These are phyloP conservation scores for Congeria kusceri DNA, from an alignment of 2,888 invertebrate species.

Conservation along the genomic window DNA sequence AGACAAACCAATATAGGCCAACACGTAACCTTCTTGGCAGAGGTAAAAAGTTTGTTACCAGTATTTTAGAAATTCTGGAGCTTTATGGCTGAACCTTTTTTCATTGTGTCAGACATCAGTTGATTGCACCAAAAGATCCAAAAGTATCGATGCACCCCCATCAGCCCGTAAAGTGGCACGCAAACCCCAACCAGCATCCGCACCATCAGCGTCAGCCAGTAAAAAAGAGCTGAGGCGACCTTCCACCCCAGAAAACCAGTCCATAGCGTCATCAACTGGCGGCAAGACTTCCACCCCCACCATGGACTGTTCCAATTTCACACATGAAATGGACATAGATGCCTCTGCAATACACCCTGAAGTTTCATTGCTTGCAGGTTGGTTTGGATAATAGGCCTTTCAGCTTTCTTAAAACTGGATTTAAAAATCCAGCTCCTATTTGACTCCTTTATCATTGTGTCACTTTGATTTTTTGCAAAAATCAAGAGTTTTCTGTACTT, in stretches of 20 bases:
- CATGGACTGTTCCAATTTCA: conserved; percentile 68
- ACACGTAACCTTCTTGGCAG: no score
- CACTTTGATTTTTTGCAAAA: no score
- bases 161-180: conserved; percentile 26
- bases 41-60: no score
- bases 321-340: conserved; percentile 76
- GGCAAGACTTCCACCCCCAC: conserved; percentile 79
- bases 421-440: no score
- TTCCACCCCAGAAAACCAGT: conserved; percentile 63
- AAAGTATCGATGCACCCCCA: conserved; percentile 50
- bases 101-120: conserved; percentile 26
- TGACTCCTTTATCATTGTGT: no score
- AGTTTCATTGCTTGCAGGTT: conserved; percentile 63
- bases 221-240: conserved; percentile 25
- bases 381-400: neutral
- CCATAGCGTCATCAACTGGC: conserved; percentile 49
- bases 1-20: no score
- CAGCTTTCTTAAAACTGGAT: no score
- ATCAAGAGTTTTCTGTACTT: no score
- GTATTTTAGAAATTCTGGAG: no score
- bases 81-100: no score
- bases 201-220: neutral
- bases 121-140: conserved; percentile 44
- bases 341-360: conserved; percentile 78
- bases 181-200: conserved; percentile 10